A percentile compares a stretch with the other conserved stretches of the same genome.
Evolutionary conservation across 2,888 invertebrate genomes (phyloP).

Genomic region (Cremastobaeus sp.): DNA sequence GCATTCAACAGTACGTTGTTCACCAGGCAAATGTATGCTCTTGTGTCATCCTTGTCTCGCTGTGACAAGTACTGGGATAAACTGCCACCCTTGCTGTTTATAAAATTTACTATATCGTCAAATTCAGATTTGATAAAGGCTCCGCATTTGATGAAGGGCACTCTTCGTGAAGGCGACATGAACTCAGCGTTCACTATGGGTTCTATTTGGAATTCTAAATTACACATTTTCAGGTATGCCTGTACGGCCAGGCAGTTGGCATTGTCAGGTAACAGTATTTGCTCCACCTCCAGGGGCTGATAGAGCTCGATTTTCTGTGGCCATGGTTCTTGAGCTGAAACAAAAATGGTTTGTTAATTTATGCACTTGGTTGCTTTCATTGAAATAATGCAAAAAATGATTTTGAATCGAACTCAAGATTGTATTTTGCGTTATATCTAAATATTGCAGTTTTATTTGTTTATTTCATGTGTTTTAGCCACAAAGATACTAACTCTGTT

Average conservation of each 20-base stretch:
- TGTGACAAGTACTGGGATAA: conserved; percentile 85
- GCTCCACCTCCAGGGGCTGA: conserved; percentile 95
- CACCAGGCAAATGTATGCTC: conserved; percentile 94
- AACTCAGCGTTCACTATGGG: conserved; percentile 94
- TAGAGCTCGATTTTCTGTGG: conserved; percentile 91
- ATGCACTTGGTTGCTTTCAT: too few species aligned
- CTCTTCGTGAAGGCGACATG: conserved; percentile 96
- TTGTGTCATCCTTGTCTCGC: conserved; percentile 92
- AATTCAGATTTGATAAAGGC: conserved; percentile 93
- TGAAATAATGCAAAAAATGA: not conserved
- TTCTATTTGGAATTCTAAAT: conserved; percentile 89
- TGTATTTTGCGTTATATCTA: too few species aligned
- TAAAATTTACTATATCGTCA: conserved; percentile 93
- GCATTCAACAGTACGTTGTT: conserved; percentile 94
- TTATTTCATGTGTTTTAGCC: too few species aligned
- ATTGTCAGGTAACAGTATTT: conserved; percentile 95
- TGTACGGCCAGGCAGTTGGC: conserved; percentile 96
- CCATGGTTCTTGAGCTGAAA: conserved; percentile 92
- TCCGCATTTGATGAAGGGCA: conserved; percentile 95
- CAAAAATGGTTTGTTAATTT: conserved; percentile 7
- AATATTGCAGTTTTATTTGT: too few species aligned
- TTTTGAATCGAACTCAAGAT: too few species aligned
- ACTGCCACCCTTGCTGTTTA: conserved; percentile 89
- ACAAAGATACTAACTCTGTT: too few species aligned
- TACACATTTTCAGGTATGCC: conserved; percentile 95